Conservation (phyloP, 2,113 vertebrate genomes). For the Acanthochromis polyacanthus region DNA sequence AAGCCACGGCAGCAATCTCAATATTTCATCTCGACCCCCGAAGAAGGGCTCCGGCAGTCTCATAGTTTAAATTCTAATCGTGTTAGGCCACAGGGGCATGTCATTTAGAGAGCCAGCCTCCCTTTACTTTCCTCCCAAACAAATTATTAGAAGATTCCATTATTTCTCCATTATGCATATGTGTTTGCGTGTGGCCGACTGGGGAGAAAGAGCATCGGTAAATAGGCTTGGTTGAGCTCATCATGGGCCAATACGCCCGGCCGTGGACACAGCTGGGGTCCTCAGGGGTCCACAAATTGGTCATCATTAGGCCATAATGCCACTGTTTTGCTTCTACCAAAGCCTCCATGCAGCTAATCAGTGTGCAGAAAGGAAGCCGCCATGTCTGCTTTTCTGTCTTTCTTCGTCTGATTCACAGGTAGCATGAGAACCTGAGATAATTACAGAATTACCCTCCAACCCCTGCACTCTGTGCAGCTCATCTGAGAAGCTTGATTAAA, state of each 20-base stretch:
- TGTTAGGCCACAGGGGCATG: conserved; percentile 86
- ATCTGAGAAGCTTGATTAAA: conserved; percentile 17
- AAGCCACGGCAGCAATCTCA: conserved; percentile 79
- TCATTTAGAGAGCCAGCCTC: conserved; percentile 76
- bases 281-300: conserved; percentile 78
- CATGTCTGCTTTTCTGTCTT: conserved; percentile 35
- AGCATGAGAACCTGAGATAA: conserved; percentile 25
- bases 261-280: conserved; percentile 83
- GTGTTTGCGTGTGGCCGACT: conserved; percentile 73
- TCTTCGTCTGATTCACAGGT: conserved; percentile 6
- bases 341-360: conserved; percentile 60
- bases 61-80: conserved; percentile 85
- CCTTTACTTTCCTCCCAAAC: conserved; percentile 79
- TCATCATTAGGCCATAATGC: conserved; percentile 82
- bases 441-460: conserved; percentile 32
- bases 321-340: conserved; percentile 75
- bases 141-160: conserved; percentile 87
- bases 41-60: conserved; percentile 63
- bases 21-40: conserved; percentile 81
- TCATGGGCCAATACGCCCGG: conserved; percentile 83
- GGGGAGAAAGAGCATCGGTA: conserved; percentile 65
- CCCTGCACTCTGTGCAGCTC: conserved; percentile 1
- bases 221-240: conserved; percentile 82
- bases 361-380: conserved; percentile 39
- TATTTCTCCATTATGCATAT: conserved; percentile 88